Percentiles rank a stretch among this genome's conserved stretches.
Evolutionary conservation across 2,797 vertebrate species (phyloP).

Genomic region (Malacoraja senta): DNA sequence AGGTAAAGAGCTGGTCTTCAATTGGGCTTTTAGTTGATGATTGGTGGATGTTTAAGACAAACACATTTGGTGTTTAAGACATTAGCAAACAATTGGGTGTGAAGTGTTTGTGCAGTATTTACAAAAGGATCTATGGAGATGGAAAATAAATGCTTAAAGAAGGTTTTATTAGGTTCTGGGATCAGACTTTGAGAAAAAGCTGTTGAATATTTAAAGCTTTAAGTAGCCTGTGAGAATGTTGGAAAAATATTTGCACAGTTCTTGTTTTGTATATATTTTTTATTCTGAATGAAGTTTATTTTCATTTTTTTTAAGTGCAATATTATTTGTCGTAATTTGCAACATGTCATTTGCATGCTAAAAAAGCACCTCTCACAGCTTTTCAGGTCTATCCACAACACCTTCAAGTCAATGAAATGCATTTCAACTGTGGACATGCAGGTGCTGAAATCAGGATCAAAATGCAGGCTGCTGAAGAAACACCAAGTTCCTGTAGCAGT

Average conservation of each 20-base stretch:
- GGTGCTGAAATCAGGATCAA: too few relatives aligned
- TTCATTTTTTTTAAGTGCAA: not conserved
- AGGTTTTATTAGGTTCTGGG: too few relatives aligned
- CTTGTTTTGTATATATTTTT: too few relatives aligned
- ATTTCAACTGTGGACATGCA: too few relatives aligned
- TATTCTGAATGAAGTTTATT: too few relatives aligned
- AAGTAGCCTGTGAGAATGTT: not conserved
- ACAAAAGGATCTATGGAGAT: not conserved
- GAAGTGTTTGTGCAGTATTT: not conserved
- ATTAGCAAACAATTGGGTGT: not conserved
- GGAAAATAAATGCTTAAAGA: not conserved
- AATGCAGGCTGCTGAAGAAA: too few relatives aligned
- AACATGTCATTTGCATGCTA: not conserved
- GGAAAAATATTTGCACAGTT: too few relatives aligned
- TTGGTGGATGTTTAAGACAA: not conserved
- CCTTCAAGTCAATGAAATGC: too few relatives aligned
- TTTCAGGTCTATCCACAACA: not conserved
- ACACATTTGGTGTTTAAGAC: not conserved
- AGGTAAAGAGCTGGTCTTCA: not conserved
- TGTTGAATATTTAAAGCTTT: not conserved
- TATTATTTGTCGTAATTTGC: not conserved
- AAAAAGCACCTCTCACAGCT: too few relatives aligned
- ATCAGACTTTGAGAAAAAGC: not conserved
- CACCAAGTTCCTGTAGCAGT: too few relatives aligned
- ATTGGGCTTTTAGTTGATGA: not conserved